Conservation (phyloP, 2,797 vertebrate genomes). For the Crenichthys baileyi region DNA sequence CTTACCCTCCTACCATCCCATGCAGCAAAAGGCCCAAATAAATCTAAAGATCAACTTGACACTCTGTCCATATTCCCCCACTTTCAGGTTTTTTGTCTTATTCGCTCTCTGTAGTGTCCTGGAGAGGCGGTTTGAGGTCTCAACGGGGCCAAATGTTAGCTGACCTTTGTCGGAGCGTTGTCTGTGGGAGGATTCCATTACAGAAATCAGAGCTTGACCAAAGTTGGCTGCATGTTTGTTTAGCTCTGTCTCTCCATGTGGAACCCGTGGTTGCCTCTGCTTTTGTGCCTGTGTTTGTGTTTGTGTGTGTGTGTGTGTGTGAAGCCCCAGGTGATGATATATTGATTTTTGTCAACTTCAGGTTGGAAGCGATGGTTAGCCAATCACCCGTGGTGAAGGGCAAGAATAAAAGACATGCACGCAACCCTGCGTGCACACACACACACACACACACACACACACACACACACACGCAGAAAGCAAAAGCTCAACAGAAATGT, state of each 20-base stretch:
- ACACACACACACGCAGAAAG: slow-evolving; percentile 6
- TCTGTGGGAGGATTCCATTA: slow-evolving; percentile 70
- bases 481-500: slow-evolving; percentile 48
- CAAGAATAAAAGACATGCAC: slow-evolving; percentile 62
- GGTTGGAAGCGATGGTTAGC: slow-evolving; percentile 77
- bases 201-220: slow-evolving; percentile 68
- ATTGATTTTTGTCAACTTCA: slow-evolving; percentile 80
- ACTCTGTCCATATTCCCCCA: slow-evolving; percentile 7
- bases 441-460: slow-evolving; percentile 11
- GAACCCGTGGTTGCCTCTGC: slow-evolving; percentile 35
- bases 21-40: slow-evolving; percentile 6
- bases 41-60: slow-evolving; percentile 39
- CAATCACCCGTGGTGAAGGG: slow-evolving; percentile 79
- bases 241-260: slow-evolving; percentile 45
- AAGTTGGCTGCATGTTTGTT: slow-evolving; percentile 65
- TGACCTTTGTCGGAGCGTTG: slow-evolving; percentile 65
- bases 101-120: slow-evolving; percentile 32
- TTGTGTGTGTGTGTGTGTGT: slow-evolving; percentile 16
- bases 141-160: slow-evolving; percentile 55
- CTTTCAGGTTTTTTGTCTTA: slow-evolving; percentile 12
- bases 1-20: slow-evolving; percentile 10
- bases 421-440: not conserved
- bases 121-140: slow-evolving; percentile 34
- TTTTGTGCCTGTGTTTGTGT: slow-evolving; percentile 11
- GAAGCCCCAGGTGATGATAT: slow-evolving; percentile 74